These are phyloP conservation scores for Spatula versicolor DNA, from an alignment of 2,797 vertebrate genomes.

Conservation along the genomic window DNA sequence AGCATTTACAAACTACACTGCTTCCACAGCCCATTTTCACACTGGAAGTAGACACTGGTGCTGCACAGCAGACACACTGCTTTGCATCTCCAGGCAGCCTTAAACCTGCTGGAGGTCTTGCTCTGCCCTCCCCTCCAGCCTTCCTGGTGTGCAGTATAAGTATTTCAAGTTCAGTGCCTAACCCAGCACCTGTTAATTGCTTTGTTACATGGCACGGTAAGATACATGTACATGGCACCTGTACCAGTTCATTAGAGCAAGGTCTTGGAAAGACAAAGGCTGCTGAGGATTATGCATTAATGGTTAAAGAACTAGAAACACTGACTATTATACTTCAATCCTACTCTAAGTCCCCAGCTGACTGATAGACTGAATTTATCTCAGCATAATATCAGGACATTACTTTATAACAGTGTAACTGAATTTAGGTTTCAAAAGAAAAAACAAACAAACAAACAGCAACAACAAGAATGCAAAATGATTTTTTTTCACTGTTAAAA, in stretches of 20 bases:
- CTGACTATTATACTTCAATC: not conserved
- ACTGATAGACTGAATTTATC: not conserved
- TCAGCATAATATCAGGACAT: not conserved
- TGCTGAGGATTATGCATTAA: not conserved
- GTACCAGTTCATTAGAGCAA: not conserved
- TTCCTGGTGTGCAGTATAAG: fast-evolving
- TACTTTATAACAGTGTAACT: not conserved
- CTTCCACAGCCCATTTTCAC: not conserved
- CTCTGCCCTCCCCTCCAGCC: not conserved
- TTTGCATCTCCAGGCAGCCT: not conserved
- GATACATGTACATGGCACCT: not conserved
- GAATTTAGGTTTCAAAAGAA: not conserved
- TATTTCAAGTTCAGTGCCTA: not conserved
- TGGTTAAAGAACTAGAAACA: not conserved
- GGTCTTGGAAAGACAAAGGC: not conserved
- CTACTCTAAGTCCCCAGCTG: not conserved
- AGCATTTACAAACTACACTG: not conserved
- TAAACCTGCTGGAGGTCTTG: not conserved
- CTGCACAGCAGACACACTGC: not conserved
- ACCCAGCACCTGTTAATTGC: not conserved
- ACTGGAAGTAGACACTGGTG: not conserved
- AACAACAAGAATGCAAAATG: no score
- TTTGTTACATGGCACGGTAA: not conserved
- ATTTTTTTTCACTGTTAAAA: not conserved
- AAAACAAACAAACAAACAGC: no score